phyloP scores from a whole-genome alignment of 2,797 vertebrate species.

The Neosilurus mollespiculum region DNA sequence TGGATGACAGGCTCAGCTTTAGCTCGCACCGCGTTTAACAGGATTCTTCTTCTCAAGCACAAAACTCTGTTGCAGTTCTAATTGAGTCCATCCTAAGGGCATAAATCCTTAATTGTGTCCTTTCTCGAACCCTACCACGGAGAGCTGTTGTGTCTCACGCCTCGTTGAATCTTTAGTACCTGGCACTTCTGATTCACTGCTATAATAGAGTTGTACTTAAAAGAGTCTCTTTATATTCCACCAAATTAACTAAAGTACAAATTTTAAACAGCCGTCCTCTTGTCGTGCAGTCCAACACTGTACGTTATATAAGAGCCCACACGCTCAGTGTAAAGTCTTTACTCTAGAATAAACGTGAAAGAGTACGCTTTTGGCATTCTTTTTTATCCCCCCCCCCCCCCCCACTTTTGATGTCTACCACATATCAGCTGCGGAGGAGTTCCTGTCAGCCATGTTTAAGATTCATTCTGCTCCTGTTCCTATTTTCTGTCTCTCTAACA shows the following conservation, averaged over 20 bases:
- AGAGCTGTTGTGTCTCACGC: slow-evolving; percentile 18
- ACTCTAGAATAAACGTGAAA: slow-evolving; percentile 35
- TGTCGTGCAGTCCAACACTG: neutral
- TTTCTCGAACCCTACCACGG: slow-evolving; percentile 25
- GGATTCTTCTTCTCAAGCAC: slow-evolving; percentile 18
- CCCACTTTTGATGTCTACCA: slow-evolving; percentile 48
- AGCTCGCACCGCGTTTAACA: slow-evolving; percentile 22
- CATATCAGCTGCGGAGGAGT: slow-evolving; percentile 45
- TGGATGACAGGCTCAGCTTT: slow-evolving; percentile 15
- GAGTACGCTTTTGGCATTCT: slow-evolving; percentile 38
- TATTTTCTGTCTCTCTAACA: slow-evolving; percentile 28
- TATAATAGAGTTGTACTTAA: slow-evolving; percentile 19
- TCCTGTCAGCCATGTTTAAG: slow-evolving; percentile 55
- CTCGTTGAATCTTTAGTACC: neutral
- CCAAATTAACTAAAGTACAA: slow-evolving; percentile 11
- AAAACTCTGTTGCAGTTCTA: slow-evolving; percentile 26
- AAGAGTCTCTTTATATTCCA: neutral
- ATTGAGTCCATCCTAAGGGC: slow-evolving; percentile 26
- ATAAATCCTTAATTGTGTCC: slow-evolving; percentile 51
- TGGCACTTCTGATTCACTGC: slow-evolving; percentile 5
- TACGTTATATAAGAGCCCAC: slow-evolving; percentile 26
- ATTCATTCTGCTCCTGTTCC: slow-evolving; percentile 28
- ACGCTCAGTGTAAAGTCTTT: slow-evolving; percentile 41
- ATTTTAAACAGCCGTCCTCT: neutral
- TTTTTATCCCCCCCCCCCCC: slow-evolving; percentile 40